Conservation (phyloP, 2,797 vertebrate species). For the Chaunax sp. region DNA sequence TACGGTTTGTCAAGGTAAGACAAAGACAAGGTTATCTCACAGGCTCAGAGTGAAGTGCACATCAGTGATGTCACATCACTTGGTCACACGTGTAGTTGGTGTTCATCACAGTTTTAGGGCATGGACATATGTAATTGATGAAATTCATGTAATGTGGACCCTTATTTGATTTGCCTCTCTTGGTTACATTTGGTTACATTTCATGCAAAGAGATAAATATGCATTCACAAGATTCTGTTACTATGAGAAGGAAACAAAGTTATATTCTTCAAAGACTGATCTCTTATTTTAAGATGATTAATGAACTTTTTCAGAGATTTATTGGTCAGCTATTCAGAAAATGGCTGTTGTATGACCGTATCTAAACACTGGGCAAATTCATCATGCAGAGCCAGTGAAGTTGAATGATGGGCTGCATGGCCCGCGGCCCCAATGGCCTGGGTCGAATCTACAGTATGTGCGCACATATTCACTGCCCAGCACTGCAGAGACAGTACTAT, state of each 20-base stretch:
- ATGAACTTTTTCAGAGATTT: constrained; percentile 19
- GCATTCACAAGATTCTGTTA: constrained; percentile 18
- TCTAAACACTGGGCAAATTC: constrained; percentile 52
- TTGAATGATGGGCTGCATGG: constrained; percentile 41
- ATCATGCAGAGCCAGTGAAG: constrained; percentile 39
- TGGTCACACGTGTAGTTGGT: background rate
- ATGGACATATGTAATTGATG: no score
- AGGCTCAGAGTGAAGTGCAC: background rate
- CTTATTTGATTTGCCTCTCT: no score
- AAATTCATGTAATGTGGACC: background rate
- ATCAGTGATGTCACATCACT: background rate
- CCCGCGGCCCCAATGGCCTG: constrained; percentile 32
- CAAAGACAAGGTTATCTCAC: background rate
- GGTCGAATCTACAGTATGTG: constrained; percentile 38
- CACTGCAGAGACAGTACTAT: constrained; percentile 27
- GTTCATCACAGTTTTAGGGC: no score
- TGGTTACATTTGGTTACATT: no score
- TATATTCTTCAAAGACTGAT: no score
- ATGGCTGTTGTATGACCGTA: constrained; percentile 34
- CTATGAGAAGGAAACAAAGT: no score
- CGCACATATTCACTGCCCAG: constrained; percentile 31
- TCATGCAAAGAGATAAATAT: constrained; percentile 1
- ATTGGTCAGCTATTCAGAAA: constrained; percentile 30
- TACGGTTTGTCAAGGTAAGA: constrained; percentile 87
- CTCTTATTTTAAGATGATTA: no score